These are phyloP conservation scores for Carterocephalus palaemon DNA, from an alignment of 2,888 invertebrate species.

Conservation along the genomic window DNA sequence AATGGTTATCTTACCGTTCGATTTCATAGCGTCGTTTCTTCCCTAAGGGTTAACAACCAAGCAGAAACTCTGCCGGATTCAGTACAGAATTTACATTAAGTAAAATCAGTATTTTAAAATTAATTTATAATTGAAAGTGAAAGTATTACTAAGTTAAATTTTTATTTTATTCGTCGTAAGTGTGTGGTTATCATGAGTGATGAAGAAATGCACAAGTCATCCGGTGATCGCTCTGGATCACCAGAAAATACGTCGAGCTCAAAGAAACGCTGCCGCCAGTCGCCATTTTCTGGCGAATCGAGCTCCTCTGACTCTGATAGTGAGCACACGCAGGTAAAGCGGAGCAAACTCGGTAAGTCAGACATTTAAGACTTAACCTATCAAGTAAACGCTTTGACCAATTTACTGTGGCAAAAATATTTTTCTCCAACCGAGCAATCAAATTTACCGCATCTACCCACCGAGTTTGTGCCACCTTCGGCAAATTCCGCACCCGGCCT, in stretches of 20 bases:
- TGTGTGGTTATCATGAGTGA: neutral
- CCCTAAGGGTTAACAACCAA: too few relatives aligned
- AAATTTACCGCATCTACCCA: neutral
- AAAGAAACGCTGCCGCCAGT: neutral
- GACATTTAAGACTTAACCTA: neutral
- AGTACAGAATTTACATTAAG: neutral
- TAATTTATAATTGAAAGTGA: too few relatives aligned
- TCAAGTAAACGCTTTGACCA: neutral
- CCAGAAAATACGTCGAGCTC: neutral
- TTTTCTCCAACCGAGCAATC: neutral
- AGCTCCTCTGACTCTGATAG: neutral
- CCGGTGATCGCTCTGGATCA: neutral
- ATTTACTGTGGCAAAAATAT: neutral
- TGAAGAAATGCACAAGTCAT: neutral
- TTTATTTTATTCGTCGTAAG: neutral
- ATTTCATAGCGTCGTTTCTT: neutral
- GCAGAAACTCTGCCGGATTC: too few relatives aligned
- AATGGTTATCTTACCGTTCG: neutral
- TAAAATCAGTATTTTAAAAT: neutral
- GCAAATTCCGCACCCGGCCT: neutral
- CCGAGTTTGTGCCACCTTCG: neutral
- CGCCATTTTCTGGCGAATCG: neutral
- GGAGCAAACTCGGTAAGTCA: constrained; percentile 9
- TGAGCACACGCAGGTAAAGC: constrained; percentile 7
- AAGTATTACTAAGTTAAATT: neutral